A percentile compares a stretch with the other conserved stretches of the same genome.
These are phyloP conservation scores for Hipparchia sbordonii DNA, from an alignment of 2,888 invertebrate species.

Conservation along the genomic window DNA sequence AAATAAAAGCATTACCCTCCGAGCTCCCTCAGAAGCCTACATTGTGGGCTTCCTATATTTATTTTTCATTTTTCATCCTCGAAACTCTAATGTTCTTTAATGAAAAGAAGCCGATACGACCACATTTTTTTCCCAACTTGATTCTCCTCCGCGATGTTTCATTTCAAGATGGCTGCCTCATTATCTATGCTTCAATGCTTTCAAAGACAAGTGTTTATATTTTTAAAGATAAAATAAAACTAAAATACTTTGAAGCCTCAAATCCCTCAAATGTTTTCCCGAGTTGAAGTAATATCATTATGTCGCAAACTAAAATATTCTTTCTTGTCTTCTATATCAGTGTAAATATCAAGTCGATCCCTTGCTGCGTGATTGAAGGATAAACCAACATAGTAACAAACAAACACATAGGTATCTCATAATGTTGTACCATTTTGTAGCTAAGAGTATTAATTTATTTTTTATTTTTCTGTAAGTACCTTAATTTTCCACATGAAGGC, in stretches of 20 bases:
- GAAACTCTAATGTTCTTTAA: slow-evolving; percentile 76
- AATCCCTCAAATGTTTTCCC: no score
- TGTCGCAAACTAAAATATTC: no score
- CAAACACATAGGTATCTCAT: no score
- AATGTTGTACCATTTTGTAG: no score
- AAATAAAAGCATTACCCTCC: slow-evolving; percentile 43
- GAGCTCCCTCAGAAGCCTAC: slow-evolving; percentile 53
- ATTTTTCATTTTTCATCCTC: slow-evolving; percentile 70
- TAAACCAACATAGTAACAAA: no score
- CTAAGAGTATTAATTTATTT: no score
- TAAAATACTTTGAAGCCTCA: no score
- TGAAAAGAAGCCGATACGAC: slow-evolving; percentile 69
- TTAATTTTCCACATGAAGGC: no score
- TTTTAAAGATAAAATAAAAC: background rate
- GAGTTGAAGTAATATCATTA: no score
- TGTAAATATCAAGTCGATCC: no score
- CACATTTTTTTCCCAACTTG: slow-evolving; percentile 50
- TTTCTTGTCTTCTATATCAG: no score
- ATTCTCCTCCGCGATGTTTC: slow-evolving; percentile 52
- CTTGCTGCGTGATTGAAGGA: no score
- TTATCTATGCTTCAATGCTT: slow-evolving; percentile 56
- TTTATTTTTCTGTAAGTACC: background rate
- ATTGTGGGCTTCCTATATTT: slow-evolving; percentile 60
- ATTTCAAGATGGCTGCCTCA: slow-evolving; percentile 57
- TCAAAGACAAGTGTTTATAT: slow-evolving; percentile 3